Percentiles rank a stretch among this genome's conserved stretches.
These are phyloP conservation scores for Lacerta viridis DNA, from an alignment of 2,797 vertebrate genomes.

Conservation along the genomic window DNA sequence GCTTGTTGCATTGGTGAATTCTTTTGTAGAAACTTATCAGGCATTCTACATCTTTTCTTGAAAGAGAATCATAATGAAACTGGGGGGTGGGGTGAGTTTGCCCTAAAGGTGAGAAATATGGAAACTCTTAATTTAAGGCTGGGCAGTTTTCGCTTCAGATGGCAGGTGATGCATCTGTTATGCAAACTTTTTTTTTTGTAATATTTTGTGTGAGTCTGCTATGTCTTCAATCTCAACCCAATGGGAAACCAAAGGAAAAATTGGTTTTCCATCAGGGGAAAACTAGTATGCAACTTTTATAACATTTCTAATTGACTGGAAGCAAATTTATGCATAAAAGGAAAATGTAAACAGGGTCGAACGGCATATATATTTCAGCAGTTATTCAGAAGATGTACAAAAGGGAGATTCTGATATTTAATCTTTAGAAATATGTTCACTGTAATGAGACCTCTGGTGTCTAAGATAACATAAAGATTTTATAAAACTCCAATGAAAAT, in stretches of 20 bases:
- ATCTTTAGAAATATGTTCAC: constrained; percentile 38
- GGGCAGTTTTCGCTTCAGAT: background rate
- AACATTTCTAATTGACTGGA: background rate
- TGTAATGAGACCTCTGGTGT: constrained; percentile 23
- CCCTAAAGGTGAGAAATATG: background rate
- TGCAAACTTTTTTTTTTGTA: background rate
- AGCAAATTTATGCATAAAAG: background rate
- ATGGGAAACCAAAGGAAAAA: background rate
- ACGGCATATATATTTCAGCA: background rate
- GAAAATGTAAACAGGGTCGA: background rate
- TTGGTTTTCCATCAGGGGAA: background rate
- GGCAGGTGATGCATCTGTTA: background rate
- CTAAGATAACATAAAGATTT: constrained; percentile 49
- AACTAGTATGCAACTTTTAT: background rate
- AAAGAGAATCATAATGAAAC: background rate
- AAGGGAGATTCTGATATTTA: constrained; percentile 19
- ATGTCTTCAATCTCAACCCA: background rate
- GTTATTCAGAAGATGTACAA: background rate
- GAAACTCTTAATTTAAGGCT: background rate
- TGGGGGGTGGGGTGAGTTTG: too few species aligned
- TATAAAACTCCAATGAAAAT: constrained; percentile 65
- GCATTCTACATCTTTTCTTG: background rate
- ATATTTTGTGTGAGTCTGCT: background rate
- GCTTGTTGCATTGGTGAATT: background rate
- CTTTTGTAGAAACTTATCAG: background rate